Conservation (phyloP, 2,113 vertebrate species). For the Pterocles orientalis region DNA sequence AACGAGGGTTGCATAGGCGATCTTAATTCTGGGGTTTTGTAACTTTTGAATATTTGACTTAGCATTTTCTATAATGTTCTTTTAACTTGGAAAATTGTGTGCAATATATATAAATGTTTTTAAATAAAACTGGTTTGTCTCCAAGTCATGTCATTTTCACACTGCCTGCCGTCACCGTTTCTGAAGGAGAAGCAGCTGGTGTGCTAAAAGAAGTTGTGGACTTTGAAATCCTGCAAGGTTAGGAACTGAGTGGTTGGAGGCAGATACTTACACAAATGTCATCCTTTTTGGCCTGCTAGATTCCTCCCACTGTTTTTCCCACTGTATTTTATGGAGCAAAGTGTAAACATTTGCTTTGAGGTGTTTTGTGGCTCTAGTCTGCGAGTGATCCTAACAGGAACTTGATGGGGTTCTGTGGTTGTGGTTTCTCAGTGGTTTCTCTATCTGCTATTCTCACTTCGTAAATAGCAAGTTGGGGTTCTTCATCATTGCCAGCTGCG, state of each 20-base stretch:
- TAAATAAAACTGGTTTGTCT: constrained; percentile 35
- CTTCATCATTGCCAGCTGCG: neutral
- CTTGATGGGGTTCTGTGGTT: neutral
- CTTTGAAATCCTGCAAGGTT: constrained; percentile 13
- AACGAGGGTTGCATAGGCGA: rapidly evolving
- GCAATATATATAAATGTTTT: neutral
- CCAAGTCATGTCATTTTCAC: constrained; percentile 22
- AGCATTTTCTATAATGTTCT: neutral
- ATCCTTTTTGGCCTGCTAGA: neutral
- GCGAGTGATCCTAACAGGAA: neutral
- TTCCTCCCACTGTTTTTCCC: constrained; percentile 26
- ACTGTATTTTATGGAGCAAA: neutral
- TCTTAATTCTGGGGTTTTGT: neutral
- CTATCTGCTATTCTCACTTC: neutral
- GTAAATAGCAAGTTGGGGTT: neutral
- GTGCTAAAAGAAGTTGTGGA: constrained; percentile 46
- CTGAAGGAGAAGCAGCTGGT: constrained; percentile 53
- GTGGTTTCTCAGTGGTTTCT: neutral
- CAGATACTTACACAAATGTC: constrained; percentile 26
- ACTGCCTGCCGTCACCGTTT: neutral
- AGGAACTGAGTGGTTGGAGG: constrained; percentile 32
- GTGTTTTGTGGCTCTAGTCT: neutral
- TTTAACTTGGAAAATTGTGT: neutral
- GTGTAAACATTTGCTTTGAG: neutral
- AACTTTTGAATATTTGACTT: neutral